Percentiles rank a stretch among this genome's conserved stretches.
phyloP scores from a whole-genome alignment of 2,888 invertebrate genomes.

The Lasioglossum pauxillum region DNA sequence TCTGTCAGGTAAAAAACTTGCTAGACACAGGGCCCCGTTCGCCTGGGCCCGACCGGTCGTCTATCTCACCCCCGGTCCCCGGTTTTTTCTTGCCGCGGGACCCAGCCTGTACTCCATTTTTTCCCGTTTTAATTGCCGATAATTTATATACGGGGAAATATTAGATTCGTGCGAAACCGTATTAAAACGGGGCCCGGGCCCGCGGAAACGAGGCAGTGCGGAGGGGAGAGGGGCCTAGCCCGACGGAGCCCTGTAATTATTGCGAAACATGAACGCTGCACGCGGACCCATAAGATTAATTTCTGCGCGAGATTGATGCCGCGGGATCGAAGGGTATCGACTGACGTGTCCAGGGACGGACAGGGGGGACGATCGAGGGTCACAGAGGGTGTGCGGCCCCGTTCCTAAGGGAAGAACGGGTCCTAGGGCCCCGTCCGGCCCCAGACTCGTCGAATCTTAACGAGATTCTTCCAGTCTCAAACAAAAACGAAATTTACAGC shows the following conservation, averaged over 20 bases:
- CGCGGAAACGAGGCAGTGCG: slow-evolving; percentile 9
- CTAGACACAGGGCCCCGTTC: slow-evolving; percentile 40
- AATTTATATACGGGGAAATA: slow-evolving; percentile 83
- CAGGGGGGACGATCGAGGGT: slow-evolving; percentile 18
- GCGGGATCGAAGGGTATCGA: slow-evolving; percentile 77
- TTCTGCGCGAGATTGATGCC: slow-evolving; percentile 84
- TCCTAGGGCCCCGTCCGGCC: not conserved
- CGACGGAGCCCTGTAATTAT: slow-evolving; percentile 83
- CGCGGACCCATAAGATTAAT: slow-evolving; percentile 81
- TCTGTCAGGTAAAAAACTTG: slow-evolving; percentile 19
- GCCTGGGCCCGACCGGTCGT: slow-evolving; percentile 22
- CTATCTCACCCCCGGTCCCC: slow-evolving; percentile 35
- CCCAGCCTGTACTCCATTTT: slow-evolving; percentile 67
- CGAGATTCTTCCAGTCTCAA: slow-evolving; percentile 77
- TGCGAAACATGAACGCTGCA: slow-evolving; percentile 84
- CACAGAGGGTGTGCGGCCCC: slow-evolving; percentile 28
- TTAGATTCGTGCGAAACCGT: slow-evolving; percentile 85
- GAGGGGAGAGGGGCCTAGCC: slow-evolving; percentile 33
- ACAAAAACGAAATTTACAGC: not conserved
- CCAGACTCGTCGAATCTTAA: slow-evolving; percentile 78
- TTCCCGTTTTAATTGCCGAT: slow-evolving; percentile 83
- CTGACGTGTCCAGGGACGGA: slow-evolving; percentile 54
- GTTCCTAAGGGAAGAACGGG: slow-evolving; percentile 24
- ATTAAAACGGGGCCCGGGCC: slow-evolving; percentile 76
- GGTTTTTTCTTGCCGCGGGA: slow-evolving; percentile 1